Evolutionary conservation across 30 jellyfish, hydroid and myxozoan genomes (phyloP).

Genomic region (Turritopsis dohrnii): DNA sequence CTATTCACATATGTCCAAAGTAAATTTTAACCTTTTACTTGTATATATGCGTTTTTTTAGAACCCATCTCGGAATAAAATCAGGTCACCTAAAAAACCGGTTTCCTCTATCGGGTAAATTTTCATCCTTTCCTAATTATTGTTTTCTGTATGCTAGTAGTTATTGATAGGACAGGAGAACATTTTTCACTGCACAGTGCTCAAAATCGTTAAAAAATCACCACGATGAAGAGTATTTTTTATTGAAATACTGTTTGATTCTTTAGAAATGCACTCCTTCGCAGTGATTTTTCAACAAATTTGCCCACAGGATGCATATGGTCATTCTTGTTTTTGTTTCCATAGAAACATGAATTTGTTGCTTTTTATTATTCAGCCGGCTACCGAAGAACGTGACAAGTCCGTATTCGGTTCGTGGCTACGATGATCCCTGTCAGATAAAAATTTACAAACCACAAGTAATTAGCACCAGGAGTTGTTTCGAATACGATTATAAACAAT

Average conservation of each 20-base stretch:
- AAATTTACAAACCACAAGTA: background rate
- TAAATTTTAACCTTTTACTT: too few relatives aligned
- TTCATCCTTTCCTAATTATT: too few relatives aligned
- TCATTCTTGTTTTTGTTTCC: background rate
- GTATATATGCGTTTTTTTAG: background rate
- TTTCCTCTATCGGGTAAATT: background rate
- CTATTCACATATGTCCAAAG: background rate
- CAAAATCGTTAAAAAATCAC: background rate
- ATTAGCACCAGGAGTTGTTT: background rate
- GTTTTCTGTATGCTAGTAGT: background rate
- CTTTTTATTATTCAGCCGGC: background rate
- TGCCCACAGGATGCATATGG: too few relatives aligned
- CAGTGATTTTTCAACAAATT: too few relatives aligned
- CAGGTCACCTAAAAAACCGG: background rate
- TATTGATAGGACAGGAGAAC: background rate
- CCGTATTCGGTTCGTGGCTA: background rate
- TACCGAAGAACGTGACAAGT: background rate
- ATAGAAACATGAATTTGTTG: background rate
- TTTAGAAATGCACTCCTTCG: background rate
- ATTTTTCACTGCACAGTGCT: background rate
- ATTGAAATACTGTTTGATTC: too few relatives aligned
- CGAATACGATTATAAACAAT: background rate
- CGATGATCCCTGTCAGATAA: background rate
- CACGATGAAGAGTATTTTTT: background rate
- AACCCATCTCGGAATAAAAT: background rate